phyloP scores from a whole-genome alignment of 2,888 invertebrate genomes.

The Thyatira batis region DNA sequence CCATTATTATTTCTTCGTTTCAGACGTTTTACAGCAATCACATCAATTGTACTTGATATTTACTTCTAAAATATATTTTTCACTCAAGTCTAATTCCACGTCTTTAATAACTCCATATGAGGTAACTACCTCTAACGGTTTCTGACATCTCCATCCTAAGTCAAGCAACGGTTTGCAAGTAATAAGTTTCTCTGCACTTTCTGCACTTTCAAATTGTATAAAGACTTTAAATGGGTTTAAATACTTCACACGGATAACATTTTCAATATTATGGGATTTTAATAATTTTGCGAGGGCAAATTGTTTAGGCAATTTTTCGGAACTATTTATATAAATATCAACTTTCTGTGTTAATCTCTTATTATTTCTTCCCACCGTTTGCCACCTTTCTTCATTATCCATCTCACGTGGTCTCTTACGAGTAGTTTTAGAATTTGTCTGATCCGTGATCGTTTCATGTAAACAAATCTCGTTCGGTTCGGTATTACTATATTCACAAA shows the following conservation, averaged over 20 bases:
- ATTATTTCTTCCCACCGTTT: too few relatives aligned
- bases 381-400: too few relatives aligned
- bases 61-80: conserved; percentile 16
- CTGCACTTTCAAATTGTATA: conserved; percentile 10
- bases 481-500: too few relatives aligned
- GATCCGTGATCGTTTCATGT: too few relatives aligned
- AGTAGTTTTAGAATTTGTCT: too few relatives aligned
- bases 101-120: conserved; percentile 29
- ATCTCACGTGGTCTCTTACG: too few relatives aligned
- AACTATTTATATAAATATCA: too few relatives aligned
- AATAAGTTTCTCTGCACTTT: conserved; percentile 11
- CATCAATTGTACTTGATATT: conserved; percentile 6
- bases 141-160: conserved; percentile 15
- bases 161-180: background rate
- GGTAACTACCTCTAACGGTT: conserved; percentile 10
- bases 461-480: too few relatives aligned
- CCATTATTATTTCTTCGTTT: conserved; percentile 10
- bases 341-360: too few relatives aligned
- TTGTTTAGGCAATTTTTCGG: too few relatives aligned
- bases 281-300: conserved; percentile 19
- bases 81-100: too few relatives aligned
- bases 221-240: conserved; percentile 1
- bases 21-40: conserved; percentile 15
- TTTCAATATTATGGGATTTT: background rate
- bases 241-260: conserved; percentile 21